Percentiles rank a stretch among this genome's conserved stretches.
Evolutionary conservation across 2,113 vertebrate genomes (phyloP).

Genomic region (Pardalotus punctatus): DNA sequence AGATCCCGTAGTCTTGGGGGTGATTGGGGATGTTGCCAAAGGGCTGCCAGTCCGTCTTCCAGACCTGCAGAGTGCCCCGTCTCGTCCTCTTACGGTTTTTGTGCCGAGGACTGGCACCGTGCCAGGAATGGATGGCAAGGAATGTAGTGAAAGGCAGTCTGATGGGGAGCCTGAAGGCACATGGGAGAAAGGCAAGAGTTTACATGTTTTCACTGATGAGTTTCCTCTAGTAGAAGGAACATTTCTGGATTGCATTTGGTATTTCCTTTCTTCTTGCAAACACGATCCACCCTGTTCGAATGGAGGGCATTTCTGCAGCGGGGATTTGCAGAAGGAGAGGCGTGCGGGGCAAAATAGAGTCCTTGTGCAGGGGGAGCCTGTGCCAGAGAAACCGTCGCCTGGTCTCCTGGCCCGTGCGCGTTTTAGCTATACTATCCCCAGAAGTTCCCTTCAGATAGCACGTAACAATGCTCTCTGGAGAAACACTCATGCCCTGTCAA

Average conservation of each 20-base stretch:
- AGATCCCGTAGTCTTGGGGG: neutral
- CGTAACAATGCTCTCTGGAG: neutral
- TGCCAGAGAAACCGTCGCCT: fast-evolving
- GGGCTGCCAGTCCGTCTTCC: fast-evolving
- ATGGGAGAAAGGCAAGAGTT: neutral
- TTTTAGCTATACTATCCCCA: neutral
- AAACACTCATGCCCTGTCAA: fast-evolving
- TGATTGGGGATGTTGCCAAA: fast-evolving
- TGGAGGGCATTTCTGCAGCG: neutral
- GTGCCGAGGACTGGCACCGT: fast-evolving
- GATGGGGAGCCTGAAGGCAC: neutral
- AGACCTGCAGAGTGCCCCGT: fast-evolving
- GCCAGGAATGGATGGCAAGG: neutral
- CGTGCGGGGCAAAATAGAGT: fast-evolving
- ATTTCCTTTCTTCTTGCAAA: neutral
- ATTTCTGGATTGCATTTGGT: neutral
- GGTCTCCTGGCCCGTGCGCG: fast-evolving
- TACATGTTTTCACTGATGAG: fast-evolving
- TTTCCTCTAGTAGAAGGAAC: neutral
- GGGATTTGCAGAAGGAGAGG: neutral
- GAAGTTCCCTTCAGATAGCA: neutral
- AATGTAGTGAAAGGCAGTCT: neutral
- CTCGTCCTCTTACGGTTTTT: fast-evolving
- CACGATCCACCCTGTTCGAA: fast-evolving
- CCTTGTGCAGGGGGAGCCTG: neutral